Base-by-base conservation (phyloP, 2,113 vertebrate genomes). In the Pteropus alecto region DNA sequence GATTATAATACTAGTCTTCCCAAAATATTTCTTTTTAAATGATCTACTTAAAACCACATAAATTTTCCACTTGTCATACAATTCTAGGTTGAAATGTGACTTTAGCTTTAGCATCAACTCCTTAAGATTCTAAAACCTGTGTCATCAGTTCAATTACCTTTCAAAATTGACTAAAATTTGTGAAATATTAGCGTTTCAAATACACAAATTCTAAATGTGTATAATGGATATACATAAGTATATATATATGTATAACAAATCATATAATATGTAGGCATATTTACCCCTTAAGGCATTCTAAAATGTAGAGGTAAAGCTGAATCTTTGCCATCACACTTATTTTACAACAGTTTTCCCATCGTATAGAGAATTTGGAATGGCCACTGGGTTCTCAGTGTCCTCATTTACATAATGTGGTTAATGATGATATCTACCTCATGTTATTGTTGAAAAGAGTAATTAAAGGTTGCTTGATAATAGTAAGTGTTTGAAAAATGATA, bases 11-110 rank as follows among this genome's bases (percentile, higher is more conserved):
- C 26, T 54, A 51, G n/a, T 84, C 54, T 94, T 81, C 35, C 30
- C 61, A 48, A 90, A 96, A 83, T 18, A 90, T 65, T 95, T 93
- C 18, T 21, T 86, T 93, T 94, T 87, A 92, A 95, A 82, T 87
- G 18, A 91, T 65, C 68, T 76, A 87, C 70, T 96, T 93, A 95
- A 97, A 90, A 67, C 41, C 18, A 38, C 35, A 81, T 82, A 35
- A 74, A 6, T 95, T 88, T 77, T 73, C 41, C 46, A 76, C 35
- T 58, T 93, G 38, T 46, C 46, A 56, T 38, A 5, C 41, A 41
- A 43, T 90, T 95, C 65, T 94, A 87, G 26, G 46, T 54, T 79
- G 54, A 68, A 89, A 2, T 21, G 70, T 65, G 79, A 94, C 35
- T 77, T 93, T 30, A 79, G 54, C 60, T 81, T 85, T n/a, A 76